Evolutionary conservation across 2,888 invertebrate genomes (phyloP), one percentile per base, ranked within the genome.

Genomic region (Aethes cnicana): DNA sequence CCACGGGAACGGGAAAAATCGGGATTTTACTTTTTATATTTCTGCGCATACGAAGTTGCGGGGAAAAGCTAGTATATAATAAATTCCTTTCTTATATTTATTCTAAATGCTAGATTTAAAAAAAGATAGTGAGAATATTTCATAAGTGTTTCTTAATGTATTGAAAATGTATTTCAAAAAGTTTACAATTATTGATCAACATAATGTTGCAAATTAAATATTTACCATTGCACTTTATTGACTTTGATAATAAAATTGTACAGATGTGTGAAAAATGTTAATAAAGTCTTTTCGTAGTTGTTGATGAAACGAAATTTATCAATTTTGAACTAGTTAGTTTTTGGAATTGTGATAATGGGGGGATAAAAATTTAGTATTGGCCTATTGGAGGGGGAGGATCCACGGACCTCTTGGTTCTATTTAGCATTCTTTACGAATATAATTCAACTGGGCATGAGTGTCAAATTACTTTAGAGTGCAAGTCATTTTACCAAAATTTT

Each of bases 181-280:
- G 57, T 62, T 63, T 64, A 66, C 63, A 67, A 66, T 62, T 65
- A 69, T 66, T 62, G 56, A 68, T 65, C 50, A 53, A 60, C 61
- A 63, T 62, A 67, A 70, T 64, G 60, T 63, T 64, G 56, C 63
- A 56, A 30, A 52, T 49, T 43, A 63, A 41, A 65, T 61, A 65
- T 72, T 66, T 66, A 63, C 63, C 64, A 66, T 66, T 67, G 70
- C 75, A 77, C 72, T 68, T 73, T 71, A 69, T 69, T 64, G 57
- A 68, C 59, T 71, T 69, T 67, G 63, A 77, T 74, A 74, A 73
- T 74, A 30, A 73, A 70, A 75, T 71, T 47, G 28, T 74, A 74
- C 74, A 72, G 72, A 62, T 64, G 54, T 21, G 30, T 33, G 35
- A 18, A 36, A n/a, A 49, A 49, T 59, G 48, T 58, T 60, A 64